Conservation (phyloP, 2,888 invertebrate genomes). For the Eledona agricola region DNA sequence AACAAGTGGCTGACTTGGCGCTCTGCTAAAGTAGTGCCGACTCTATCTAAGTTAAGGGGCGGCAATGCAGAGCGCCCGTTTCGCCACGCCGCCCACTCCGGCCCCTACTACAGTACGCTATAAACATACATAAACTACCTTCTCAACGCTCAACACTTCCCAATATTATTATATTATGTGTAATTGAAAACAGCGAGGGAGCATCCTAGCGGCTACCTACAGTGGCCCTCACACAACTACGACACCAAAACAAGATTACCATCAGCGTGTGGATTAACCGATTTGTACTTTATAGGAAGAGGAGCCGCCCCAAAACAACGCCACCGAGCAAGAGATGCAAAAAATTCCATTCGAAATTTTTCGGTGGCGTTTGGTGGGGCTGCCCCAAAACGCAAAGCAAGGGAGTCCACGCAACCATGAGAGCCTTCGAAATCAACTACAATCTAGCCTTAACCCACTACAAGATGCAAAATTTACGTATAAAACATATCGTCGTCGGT, state of each 20-base stretch:
- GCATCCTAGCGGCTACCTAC: slow-evolving; percentile 56
- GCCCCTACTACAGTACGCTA: slow-evolving; percentile 63
- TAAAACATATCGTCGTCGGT: slow-evolving; percentile 33
- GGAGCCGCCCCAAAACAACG: slow-evolving; percentile 33
- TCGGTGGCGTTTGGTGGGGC: slow-evolving; percentile 20
- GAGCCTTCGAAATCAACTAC: slow-evolving; percentile 35
- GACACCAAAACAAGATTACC: slow-evolving; percentile 59
- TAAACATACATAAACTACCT: slow-evolving; percentile 64
- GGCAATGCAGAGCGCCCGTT: slow-evolving; percentile 58
- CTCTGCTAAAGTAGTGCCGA: slow-evolving; percentile 61
- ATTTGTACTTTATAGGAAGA: slow-evolving; percentile 62
- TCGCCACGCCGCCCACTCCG: slow-evolving; percentile 52
- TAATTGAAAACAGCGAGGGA: slow-evolving; percentile 63
- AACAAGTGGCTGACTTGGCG: slow-evolving; percentile 54
- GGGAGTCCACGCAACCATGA: slow-evolving; percentile 58
- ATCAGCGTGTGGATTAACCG: slow-evolving; percentile 49
- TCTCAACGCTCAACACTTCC: slow-evolving; percentile 62
- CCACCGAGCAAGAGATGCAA: slow-evolving; percentile 1
- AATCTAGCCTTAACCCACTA: slow-evolving; percentile 32
- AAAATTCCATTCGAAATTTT: slow-evolving; percentile 7
- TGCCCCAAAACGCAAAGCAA: slow-evolving; percentile 56
- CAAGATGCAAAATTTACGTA: slow-evolving; percentile 31
- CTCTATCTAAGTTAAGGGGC: slow-evolving; percentile 54
- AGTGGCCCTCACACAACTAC: slow-evolving; percentile 54
- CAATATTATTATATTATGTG: slow-evolving; percentile 59